Percentiles rank a stretch among this genome's conserved stretches.
These are phyloP conservation scores for Eupeodes luniger DNA, from an alignment of 2,888 invertebrate genomes.

Conservation along the genomic window DNA sequence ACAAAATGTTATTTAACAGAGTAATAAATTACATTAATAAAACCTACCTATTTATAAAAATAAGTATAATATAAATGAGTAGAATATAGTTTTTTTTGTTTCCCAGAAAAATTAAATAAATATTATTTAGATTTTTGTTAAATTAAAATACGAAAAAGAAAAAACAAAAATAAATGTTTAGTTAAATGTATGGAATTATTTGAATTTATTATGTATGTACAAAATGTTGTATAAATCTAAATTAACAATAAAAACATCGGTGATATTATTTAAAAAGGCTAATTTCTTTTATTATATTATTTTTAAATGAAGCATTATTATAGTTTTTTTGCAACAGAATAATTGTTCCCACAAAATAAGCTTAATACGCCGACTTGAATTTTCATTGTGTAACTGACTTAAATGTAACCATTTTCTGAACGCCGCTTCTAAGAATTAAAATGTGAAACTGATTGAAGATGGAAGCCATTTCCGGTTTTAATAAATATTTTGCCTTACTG, in stretches of 20 bases:
- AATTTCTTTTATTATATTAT: not conserved
- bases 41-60: conserved; percentile 21
- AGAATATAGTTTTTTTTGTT: not conserved
- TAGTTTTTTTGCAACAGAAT: too few relatives aligned
- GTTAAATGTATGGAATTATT: conserved; percentile 46
- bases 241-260: conserved; percentile 76
- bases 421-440: too few relatives aligned
- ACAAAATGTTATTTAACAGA: conserved; percentile 39
- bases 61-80: conserved; percentile 20
- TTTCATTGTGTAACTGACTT: too few relatives aligned
- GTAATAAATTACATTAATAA: conserved; percentile 11
- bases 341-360: too few relatives aligned
- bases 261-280: conserved; percentile 71
- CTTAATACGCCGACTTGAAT: too few relatives aligned
- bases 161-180: conserved; percentile 26
- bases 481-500: too few relatives aligned
- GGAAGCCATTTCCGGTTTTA: too few relatives aligned
- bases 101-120: not conserved
- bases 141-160: not conserved
- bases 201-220: conserved; percentile 68
- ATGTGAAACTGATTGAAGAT: too few relatives aligned
- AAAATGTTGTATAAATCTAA: conserved; percentile 71
- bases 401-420: too few relatives aligned
- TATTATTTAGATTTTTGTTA: conserved; percentile 14
- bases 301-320: too few relatives aligned